Conservation (phyloP, 2,797 vertebrate species). For the Pelochelys cantorii region DNA sequence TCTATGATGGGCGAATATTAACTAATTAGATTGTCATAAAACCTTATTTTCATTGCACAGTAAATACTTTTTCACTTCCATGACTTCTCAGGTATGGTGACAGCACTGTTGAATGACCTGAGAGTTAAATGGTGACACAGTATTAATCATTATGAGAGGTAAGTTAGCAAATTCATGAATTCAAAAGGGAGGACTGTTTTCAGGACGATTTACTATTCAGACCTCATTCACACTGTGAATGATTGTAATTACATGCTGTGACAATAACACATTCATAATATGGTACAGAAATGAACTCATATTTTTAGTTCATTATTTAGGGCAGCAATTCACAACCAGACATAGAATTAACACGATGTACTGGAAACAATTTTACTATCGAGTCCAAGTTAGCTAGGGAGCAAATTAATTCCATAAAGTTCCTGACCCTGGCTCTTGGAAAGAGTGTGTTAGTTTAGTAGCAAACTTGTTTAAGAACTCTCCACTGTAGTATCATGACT, state of each 20-base stretch:
- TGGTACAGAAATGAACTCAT: slow-evolving; percentile 59
- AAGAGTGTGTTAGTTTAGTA: slow-evolving; percentile 32
- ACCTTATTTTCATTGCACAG: slow-evolving; percentile 55
- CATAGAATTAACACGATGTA: slow-evolving; percentile 31
- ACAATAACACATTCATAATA: slow-evolving; percentile 77
- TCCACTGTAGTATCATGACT: not conserved
- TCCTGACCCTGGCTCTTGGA: slow-evolving; percentile 30
- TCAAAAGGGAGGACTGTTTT: slow-evolving; percentile 66
- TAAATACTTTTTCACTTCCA: slow-evolving; percentile 58
- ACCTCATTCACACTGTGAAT: slow-evolving; percentile 65
- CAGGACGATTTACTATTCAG: slow-evolving; percentile 71
- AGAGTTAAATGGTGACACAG: slow-evolving; percentile 43
- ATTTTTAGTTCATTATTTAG: slow-evolving; percentile 72
- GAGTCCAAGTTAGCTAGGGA: not conserved
- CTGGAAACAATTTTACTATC: slow-evolving; percentile 51
- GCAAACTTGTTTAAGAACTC: slow-evolving; percentile 39
- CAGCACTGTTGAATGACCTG: slow-evolving; percentile 55
- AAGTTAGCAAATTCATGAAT: slow-evolving; percentile 69
- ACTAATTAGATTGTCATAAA: slow-evolving; percentile 70
- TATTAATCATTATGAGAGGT: slow-evolving; percentile 71
- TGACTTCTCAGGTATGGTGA: slow-evolving; percentile 50
- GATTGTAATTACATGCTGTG: slow-evolving; percentile 75
- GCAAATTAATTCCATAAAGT: slow-evolving; percentile 46
- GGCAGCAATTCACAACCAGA: slow-evolving; percentile 58
- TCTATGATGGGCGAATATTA: slow-evolving; percentile 33